A percentile compares a stretch with the other conserved stretches of the same genome.
These are phyloP conservation scores for Oreohelix idahoensis DNA, from an alignment of 1,140 invertebrate genomes.

Conservation along the genomic window DNA sequence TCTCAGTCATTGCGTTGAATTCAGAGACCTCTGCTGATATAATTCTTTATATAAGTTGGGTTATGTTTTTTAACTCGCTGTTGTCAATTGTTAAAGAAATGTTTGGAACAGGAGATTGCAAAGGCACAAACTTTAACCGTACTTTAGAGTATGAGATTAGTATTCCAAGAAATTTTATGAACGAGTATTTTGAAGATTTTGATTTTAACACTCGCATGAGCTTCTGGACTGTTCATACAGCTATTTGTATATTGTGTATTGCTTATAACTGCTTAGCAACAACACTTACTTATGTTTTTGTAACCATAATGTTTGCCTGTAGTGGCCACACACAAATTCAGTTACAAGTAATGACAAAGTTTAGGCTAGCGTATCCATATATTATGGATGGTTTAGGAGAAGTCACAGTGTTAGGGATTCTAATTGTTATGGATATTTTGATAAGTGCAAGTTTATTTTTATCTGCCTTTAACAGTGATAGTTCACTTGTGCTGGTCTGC, in stretches of 20 bases:
- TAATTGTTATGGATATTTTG: constrained; percentile 18
- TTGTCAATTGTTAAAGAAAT: not conserved
- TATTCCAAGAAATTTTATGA: not conserved
- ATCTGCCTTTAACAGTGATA: not conserved
- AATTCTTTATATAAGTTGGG: not conserved
- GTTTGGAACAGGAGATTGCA: not conserved
- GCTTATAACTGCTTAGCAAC: not conserved
- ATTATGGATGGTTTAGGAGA: constrained; percentile 27
- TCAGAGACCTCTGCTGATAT: not conserved
- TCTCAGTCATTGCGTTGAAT: not conserved
- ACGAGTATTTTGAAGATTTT: not conserved
- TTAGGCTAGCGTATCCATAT: not conserved
- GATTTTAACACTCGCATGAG: not conserved
- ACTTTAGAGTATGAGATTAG: not conserved
- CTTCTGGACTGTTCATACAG: not conserved
- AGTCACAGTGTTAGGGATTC: not conserved
- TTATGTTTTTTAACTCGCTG: not conserved
- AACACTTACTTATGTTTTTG: not conserved
- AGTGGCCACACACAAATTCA: not conserved
- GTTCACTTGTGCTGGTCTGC: not conserved
- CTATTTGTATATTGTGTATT: not conserved
- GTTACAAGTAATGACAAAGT: not conserved
- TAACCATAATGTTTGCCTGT: not conserved
- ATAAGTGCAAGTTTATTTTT: constrained; percentile 4
- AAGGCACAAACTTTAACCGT: not conserved